These are phyloP conservation scores for Chymomyza procnemis DNA, from an alignment of 2,888 invertebrate species.

Conservation along the genomic window DNA sequence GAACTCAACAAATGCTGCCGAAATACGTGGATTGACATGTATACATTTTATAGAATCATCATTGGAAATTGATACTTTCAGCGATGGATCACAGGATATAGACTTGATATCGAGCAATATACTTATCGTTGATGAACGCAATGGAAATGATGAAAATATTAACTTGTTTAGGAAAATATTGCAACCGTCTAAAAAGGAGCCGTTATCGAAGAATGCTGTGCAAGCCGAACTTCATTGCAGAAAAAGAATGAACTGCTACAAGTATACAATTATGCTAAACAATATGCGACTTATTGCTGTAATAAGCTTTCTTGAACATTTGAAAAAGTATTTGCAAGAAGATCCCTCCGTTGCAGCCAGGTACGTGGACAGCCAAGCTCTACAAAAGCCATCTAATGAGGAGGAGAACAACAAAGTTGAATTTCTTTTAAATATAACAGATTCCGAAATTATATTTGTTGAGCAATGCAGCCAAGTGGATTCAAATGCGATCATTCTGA, in stretches of 20 bases:
- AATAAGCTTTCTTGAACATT: constrained; percentile 94
- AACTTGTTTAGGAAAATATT: constrained; percentile 94
- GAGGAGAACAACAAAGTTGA: constrained; percentile 79
- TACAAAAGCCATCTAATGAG: not conserved
- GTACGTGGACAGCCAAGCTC: constrained; percentile 41
- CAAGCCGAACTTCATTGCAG: constrained; percentile 88
- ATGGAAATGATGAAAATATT: constrained; percentile 29
- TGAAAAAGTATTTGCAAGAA: constrained; percentile 87
- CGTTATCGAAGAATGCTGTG: constrained; percentile 79
- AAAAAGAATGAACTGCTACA: constrained; percentile 83
- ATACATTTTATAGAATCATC: constrained; percentile 95
- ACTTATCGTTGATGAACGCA: constrained; percentile 75
- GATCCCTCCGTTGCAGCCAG: constrained; percentile 40
- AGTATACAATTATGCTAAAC: constrained; percentile 93
- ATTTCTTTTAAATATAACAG: constrained; percentile 94
- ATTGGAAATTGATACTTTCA: constrained; percentile 90
- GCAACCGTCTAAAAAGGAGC: constrained; percentile 83
- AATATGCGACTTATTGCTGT: constrained; percentile 96
- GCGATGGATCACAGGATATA: constrained; percentile 93
- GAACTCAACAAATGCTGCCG: constrained; percentile 36
- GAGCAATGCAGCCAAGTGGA: constrained; percentile 93
- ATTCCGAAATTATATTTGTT: constrained; percentile 96
- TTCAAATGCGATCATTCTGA: constrained; percentile 95
- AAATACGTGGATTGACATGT: constrained; percentile 84
- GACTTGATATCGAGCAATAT: constrained; percentile 92